Base-by-base conservation (phyloP, 2,113 vertebrate species). In the Hyaena hyaena region DNA sequence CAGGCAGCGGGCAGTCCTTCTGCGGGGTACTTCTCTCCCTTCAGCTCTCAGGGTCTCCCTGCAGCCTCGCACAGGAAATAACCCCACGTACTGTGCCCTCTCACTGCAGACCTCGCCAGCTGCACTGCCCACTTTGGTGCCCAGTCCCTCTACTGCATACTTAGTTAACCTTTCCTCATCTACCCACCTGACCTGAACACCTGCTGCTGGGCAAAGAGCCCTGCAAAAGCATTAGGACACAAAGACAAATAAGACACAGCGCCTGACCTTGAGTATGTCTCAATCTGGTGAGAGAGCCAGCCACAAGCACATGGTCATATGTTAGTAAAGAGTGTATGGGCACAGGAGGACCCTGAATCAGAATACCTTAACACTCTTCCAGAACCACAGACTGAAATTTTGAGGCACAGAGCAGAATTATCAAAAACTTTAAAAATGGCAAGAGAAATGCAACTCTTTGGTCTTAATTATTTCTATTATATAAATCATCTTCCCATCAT, bases 351-450 rank as follows among this genome's bases (percentile, higher is more conserved):
- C 7, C 73, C 53, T 81, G 48, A 79, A 61, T 63, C 50, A 83
- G 74, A 95, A 58, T 73, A 84, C 58, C 48, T 43, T 55, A 88
- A 68, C 39, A 92, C 55, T 21, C 80, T 86, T 43, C 7, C 76
- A 61, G 97, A 95, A 85, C 33, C 6, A 96, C 50, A 96, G 66
- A 89, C 65, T 84, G 76, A 73, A 93, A 95, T 80, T 53, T 10
- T 82, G 43, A 95, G 58, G 39, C 58, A 74, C 17, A 88, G 79
- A 94, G 61, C 14, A 94, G 55, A 86, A 50, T 55, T 91, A 86
- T 8, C n/a, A 79, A 94, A 87, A 88, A 16, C 31, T 87, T 81
- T 81, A 71, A 82, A 96, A 94, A 65, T 17, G 93, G 23, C 5
- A 12, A n/a, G 19, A 93, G n/a, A 79, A 55, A 77, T 31, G 10